Conservation (phyloP, 2,888 invertebrate genomes). For the Drosophila melanosoma region DNA sequence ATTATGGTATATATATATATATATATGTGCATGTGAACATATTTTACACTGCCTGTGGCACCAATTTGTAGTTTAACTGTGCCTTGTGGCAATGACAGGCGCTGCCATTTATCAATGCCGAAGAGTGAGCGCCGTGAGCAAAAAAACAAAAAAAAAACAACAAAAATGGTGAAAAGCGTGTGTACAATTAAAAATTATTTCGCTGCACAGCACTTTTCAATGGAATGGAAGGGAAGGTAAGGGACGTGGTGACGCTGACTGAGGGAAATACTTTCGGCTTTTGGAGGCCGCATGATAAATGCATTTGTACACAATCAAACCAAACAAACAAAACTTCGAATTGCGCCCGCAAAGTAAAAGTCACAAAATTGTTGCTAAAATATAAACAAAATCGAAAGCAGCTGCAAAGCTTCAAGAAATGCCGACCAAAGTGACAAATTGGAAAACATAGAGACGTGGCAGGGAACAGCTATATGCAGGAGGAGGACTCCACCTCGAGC, state of each 20-base stretch:
- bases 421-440: slow-evolving; percentile 68
- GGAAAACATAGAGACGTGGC: slow-evolving; percentile 53
- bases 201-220: slow-evolving; percentile 9
- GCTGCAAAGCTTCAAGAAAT: slow-evolving; percentile 47
- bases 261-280: slow-evolving; percentile 2
- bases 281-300: slow-evolving; percentile 28
- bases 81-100: slow-evolving; percentile 5
- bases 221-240: background rate
- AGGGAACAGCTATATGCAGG: slow-evolving; percentile 34
- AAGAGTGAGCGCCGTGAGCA: background rate
- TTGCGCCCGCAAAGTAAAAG: slow-evolving; percentile 52
- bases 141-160: background rate
- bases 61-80: slow-evolving; percentile 18
- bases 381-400: slow-evolving; percentile 60
- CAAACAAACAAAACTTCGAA: slow-evolving; percentile 48
- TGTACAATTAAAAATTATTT: slow-evolving; percentile 62
- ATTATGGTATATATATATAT: background rate
- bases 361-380: slow-evolving; percentile 64
- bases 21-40: background rate
- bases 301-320: slow-evolving; percentile 17
- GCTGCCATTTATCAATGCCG: slow-evolving; percentile 27
- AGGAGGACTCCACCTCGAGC: slow-evolving; percentile 30
- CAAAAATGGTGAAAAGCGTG: slow-evolving; percentile 16
- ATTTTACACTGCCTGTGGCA: slow-evolving; percentile 15
- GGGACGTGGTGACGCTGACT: background rate